Percentiles rank a stretch among this genome's conserved stretches.
phyloP scores from a whole-genome alignment of 2,797 vertebrate genomes.

The Lates japonicus region DNA sequence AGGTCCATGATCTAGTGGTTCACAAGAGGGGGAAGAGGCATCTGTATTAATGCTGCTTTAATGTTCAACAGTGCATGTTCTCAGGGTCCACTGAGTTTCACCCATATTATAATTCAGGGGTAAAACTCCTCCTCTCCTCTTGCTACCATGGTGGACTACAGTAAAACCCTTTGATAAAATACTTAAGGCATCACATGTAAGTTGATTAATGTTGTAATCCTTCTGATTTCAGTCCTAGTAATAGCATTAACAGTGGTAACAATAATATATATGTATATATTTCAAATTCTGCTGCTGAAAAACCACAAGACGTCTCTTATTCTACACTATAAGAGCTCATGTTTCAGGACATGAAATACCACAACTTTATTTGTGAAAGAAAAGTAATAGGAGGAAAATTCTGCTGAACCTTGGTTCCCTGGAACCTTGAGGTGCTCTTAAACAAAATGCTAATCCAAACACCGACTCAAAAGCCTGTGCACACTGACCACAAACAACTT shows the following conservation, averaged over 20 bases:
- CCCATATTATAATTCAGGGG: background rate
- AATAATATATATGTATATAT: background rate
- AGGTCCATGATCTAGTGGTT: conserved; percentile 3
- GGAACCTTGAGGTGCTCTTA: background rate
- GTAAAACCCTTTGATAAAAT: background rate
- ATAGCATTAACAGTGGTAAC: too few species aligned
- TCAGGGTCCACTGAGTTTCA: conserved; percentile 20
- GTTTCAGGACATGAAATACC: background rate
- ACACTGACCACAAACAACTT: conserved; percentile 39
- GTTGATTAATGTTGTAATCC: background rate
- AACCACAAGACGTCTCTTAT: background rate
- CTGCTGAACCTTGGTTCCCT: background rate
- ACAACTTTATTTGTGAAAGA: background rate
- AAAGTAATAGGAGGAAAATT: background rate
- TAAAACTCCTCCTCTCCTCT: background rate
- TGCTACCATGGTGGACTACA: background rate
- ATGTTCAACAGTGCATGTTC: conserved; percentile 19
- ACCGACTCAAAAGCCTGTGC: conserved; percentile 17
- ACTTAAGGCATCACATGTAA: background rate
- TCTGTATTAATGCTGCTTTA: conserved; percentile 20
- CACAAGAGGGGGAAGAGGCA: background rate
- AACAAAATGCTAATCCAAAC: conserved; percentile 25
- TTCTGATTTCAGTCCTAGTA: background rate
- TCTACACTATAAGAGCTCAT: background rate
- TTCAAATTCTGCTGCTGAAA: background rate